A percentile compares a stretch with the other conserved stretches of the same genome.
phyloP scores from a whole-genome alignment of 92 coral and sea anemone species.

The Porites divaricata region DNA sequence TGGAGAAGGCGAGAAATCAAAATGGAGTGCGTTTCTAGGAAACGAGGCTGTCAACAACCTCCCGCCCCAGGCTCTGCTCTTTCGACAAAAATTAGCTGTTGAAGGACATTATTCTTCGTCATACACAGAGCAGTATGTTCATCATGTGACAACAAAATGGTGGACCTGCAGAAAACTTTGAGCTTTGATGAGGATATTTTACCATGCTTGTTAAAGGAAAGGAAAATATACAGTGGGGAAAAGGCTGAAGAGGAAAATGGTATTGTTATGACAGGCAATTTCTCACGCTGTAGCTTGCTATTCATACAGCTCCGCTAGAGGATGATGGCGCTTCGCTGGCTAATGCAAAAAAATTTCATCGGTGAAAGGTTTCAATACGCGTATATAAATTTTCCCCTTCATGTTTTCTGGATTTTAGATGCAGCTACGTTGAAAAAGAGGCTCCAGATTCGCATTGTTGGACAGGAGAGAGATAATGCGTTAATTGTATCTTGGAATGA shows the following conservation, averaged over 20 bases:
- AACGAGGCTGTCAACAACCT: slow-evolving; percentile 51
- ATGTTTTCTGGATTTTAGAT: slow-evolving; percentile 18
- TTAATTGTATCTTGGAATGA: slow-evolving; percentile 94
- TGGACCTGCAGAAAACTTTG: slow-evolving; percentile 73
- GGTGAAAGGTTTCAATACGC: background rate
- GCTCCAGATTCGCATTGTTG: slow-evolving; percentile 88
- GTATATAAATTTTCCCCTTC: background rate
- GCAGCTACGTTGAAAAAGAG: slow-evolving; percentile 62
- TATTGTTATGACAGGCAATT: background rate
- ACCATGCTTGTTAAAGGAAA: slow-evolving; percentile 71
- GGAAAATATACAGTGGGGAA: slow-evolving; percentile 62
- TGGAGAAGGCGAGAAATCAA: background rate
- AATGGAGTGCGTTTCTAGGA: slow-evolving; percentile 71
- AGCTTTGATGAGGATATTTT: slow-evolving; percentile 85
- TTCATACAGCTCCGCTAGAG: too few relatives aligned
- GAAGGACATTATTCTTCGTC: slow-evolving; percentile 10
- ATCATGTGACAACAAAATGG: slow-evolving; percentile 55
- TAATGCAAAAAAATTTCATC: too few relatives aligned
- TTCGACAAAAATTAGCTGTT: background rate
- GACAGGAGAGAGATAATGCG: slow-evolving; percentile 87
- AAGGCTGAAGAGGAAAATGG: slow-evolving; percentile 5
- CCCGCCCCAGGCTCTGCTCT: slow-evolving; percentile 30
- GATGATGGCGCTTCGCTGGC: too few relatives aligned
- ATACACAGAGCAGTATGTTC: background rate
- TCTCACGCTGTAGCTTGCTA: background rate